Conservation (phyloP, 2,888 invertebrate species). For the Tinea semifulvella region DNA sequence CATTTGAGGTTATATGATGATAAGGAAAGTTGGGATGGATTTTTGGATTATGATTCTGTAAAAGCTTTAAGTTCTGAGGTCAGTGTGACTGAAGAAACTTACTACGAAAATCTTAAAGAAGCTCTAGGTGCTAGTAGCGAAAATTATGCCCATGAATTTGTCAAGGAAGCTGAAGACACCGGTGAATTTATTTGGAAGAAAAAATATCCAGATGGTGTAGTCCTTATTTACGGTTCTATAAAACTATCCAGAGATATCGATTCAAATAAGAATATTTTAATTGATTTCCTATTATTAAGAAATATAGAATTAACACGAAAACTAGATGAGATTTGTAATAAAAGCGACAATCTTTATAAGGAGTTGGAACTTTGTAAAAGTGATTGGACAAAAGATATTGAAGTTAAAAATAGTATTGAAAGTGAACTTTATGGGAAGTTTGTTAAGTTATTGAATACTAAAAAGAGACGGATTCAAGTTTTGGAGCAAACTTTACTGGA, state of each 20-base stretch:
- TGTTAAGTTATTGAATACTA: slow-evolving; percentile 41
- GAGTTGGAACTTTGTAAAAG: slow-evolving; percentile 32
- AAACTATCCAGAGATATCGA: slow-evolving; percentile 24
- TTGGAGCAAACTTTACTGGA: no score
- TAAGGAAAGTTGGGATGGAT: slow-evolving; percentile 36
- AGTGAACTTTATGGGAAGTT: slow-evolving; percentile 43
- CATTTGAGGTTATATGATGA: slow-evolving; percentile 35
- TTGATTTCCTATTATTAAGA: slow-evolving; percentile 37
- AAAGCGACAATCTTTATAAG: slow-evolving; percentile 22
- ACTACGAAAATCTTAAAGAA: slow-evolving; percentile 25
- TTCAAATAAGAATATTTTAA: slow-evolving; percentile 26
- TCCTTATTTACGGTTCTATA: slow-evolving; percentile 34
- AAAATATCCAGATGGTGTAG: slow-evolving; percentile 26
- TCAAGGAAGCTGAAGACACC: slow-evolving; percentile 18
- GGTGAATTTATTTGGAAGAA: slow-evolving; percentile 42
- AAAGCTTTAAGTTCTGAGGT: slow-evolving; percentile 26
- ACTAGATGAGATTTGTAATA: slow-evolving; percentile 22
- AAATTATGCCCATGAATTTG: slow-evolving; percentile 14
- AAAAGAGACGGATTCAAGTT: slow-evolving; percentile 41
- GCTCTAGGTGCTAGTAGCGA: slow-evolving; percentile 13
- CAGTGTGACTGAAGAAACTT: slow-evolving; percentile 31
- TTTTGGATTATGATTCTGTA: slow-evolving; percentile 31
- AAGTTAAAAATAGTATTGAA: slow-evolving; percentile 36
- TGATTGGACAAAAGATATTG: slow-evolving; percentile 35
- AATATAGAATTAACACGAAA: slow-evolving; percentile 28